Base-by-base conservation (phyloP, 2,113 vertebrate genomes). In the Carassius auratus region DNA sequence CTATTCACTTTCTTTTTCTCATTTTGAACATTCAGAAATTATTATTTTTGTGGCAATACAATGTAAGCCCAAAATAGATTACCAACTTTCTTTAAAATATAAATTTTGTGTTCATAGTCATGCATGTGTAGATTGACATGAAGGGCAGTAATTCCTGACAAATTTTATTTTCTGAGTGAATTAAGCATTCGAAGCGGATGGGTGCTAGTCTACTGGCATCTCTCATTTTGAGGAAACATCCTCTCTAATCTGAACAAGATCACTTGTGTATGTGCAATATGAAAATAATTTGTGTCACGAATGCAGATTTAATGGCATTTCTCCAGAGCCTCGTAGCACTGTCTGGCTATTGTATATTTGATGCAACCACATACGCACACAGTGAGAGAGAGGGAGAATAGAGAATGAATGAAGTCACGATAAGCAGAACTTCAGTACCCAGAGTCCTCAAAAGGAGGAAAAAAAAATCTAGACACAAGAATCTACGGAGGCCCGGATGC, bases 401-500 rank as follows among this genome's bases (percentile, higher is more conserved):
- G 36, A 59, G 66, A 38, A 23, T 50, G 33, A 50, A 69, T 52
- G 15, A 52, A 78, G 76, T 61, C 33, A 83, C 48, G 55, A 50
- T 21, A 17, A 38, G 83, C 61, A 77, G 83, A 92, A 95, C 94
- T 94, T 92, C 94, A 89, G 14, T 91, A 92, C 95, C 95, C 94
- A 94, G 45, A 90, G 33, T 94, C 89, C 91, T 80, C 62, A 42
- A 62, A 62, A 85, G 77, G 17, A 50, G 30, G 6, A 68, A 86
- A 82, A 26, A 26, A 86, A 82, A 79, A 84, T 87, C 77, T 57
- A 71, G 76, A 86, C 86, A 76, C 52, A 87, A 89, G 88, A 89
- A 92, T 90, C 91, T 95, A 94, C 93, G 94, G 94, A 86, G 93
- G 90, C 94, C 93, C 90, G 92, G 90, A 92, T 92, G 92, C 68